Base-by-base conservation (phyloP, 2,113 vertebrate species). In the Siphamia tubifer region DNA sequence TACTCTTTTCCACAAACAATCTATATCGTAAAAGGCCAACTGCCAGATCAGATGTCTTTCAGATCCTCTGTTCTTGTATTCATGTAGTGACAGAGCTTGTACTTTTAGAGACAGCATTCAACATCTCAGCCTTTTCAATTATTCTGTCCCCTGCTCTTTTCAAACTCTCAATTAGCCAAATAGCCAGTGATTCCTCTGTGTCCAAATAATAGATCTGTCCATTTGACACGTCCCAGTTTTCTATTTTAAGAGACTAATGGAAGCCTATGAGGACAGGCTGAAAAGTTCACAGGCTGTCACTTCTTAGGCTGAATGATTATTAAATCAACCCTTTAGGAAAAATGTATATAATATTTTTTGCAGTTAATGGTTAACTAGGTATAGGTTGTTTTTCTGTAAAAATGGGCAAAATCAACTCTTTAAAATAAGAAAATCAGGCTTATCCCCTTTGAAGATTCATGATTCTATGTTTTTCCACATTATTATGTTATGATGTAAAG, bases 81-180 rank as follows among this genome's bases (percentile, higher is more conserved):
- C 4, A 7, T 39, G 19, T 10, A 3, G 10, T 20, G 31, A 42
- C 5, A 34, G 36, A 13, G 3, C 15, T n/a, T 28, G 27, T 32
- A 30, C 30, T 43, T 74, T 73, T 28, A 56, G 36, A 57, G 34
- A 30, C 21, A 31, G 24, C 17, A 8, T 20, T 38, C 19, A 21
- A 31, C 24, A 51, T 34, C 28, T 27, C 62, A 38, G 47, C 16
- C 28, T 57, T 78, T 68, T 68, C 48, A 52, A 51, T 74, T 53
- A 56, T 67, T 70, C 23, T 28, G 32, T 52, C 53, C 38, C 16
- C 43, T 58, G 51, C 45, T 75, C 53, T 12, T 57, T 72, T 72
- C 71, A 69, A 65, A 77, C 57, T 53, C 63, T 73, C 63, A 83
- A 76, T 85, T 80, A 87, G 58, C 40, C 40, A 81, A 81, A 86